Conservation (phyloP, 2,888 invertebrate genomes). For the Therioaphis trifolii region DNA sequence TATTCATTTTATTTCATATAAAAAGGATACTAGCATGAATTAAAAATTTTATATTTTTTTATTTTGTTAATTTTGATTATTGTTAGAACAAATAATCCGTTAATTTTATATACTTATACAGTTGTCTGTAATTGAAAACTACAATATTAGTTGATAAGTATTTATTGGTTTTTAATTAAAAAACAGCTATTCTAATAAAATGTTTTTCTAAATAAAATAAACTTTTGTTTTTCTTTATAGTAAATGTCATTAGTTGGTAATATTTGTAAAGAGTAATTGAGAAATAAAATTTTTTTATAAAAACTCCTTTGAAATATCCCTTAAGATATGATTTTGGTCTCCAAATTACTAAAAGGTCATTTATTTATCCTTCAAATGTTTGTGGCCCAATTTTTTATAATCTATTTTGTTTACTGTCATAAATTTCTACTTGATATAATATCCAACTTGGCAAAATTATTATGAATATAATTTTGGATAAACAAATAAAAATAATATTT, state of each 20-base stretch:
- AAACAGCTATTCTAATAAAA: background rate
- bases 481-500: no score
- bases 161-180: slow-evolving; percentile 11
- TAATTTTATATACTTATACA: slow-evolving; percentile 28
- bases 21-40: background rate
- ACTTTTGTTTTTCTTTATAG: background rate
- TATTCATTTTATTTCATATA: background rate
- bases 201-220: background rate
- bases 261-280: background rate
- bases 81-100: slow-evolving; percentile 37
- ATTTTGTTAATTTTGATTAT: slow-evolving; percentile 57
- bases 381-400: no score
- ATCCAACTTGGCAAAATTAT: no score
- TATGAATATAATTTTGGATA: no score
- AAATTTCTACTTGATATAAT: no score
- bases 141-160: background rate
- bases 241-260: background rate
- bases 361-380: no score
- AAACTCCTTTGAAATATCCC: no score
- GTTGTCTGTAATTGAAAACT: no score
- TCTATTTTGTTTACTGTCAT: no score
- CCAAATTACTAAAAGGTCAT: no score
- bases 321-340: no score
- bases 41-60: slow-evolving; percentile 49
- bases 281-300: no score